phyloP scores from a whole-genome alignment of 2,888 invertebrate species.

The Standfussiana lucernea region DNA sequence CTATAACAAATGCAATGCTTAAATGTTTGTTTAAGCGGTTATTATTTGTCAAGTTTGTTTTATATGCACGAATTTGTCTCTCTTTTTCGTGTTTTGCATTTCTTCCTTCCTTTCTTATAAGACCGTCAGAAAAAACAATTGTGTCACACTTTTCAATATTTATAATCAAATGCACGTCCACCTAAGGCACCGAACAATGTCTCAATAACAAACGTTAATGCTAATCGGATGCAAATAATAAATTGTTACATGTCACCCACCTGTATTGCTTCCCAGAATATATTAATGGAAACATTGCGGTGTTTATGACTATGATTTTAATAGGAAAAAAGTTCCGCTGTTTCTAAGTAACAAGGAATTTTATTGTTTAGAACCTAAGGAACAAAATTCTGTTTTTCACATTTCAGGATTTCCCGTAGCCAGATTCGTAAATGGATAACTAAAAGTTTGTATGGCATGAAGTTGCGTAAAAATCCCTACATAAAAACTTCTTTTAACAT shows the following conservation, averaged over 20 bases:
- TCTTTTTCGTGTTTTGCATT: not conserved
- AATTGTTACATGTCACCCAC: constrained; percentile 61
- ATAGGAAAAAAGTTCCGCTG: constrained; percentile 33
- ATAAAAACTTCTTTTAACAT: not conserved
- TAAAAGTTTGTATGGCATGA: not conserved
- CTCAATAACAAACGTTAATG: constrained; percentile 52
- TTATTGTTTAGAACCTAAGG: not conserved
- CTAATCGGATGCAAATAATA: constrained; percentile 68
- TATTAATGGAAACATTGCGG: constrained; percentile 15
- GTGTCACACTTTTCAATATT: constrained; percentile 27
- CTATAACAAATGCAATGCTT: no score
- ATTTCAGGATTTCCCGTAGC: not conserved
- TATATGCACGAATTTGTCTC: not conserved
- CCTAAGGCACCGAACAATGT: constrained; percentile 48
- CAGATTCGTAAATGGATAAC: not conserved
- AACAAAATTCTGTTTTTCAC: not conserved
- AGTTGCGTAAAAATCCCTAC: not conserved
- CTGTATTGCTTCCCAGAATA: constrained; percentile 42
- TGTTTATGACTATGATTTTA: not conserved
- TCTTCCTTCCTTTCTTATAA: not conserved
- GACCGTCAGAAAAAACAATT: not conserved
- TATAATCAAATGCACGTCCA: constrained; percentile 28
- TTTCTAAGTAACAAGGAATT: not conserved
- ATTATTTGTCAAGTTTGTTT: not conserved
- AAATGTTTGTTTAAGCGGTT: not conserved